Evolutionary conservation across 2,113 vertebrate genomes (phyloP).

Genomic region (Herpetotheres cachinnans): DNA sequence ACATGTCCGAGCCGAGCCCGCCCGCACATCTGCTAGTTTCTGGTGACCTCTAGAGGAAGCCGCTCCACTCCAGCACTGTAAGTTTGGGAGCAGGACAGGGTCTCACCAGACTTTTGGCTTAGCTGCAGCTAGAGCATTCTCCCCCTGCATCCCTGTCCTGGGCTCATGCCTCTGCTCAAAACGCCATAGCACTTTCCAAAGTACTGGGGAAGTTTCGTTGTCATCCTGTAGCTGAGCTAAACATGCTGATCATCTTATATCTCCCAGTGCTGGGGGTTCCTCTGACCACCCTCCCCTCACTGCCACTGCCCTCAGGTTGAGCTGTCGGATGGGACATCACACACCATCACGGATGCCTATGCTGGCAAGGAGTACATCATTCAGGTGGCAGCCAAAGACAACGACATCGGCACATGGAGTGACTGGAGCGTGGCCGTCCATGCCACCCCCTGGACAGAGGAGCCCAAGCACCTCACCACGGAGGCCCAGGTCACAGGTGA

Average conservation of each 20-base stretch:
- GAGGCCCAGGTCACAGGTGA: conserved; percentile 76
- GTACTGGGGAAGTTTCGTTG: not conserved
- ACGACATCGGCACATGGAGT: conserved; percentile 95
- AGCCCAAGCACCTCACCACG: conserved; percentile 84
- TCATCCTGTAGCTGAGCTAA: accelerated
- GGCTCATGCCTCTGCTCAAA: not conserved
- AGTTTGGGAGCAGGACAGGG: accelerated
- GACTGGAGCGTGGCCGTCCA: conserved; percentile 96
- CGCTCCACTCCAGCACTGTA: accelerated
- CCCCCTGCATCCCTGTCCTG: not conserved
- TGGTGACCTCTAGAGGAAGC: conserved; percentile 65
- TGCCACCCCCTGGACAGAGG: conserved; percentile 93
- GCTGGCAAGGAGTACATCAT: conserved; percentile 98
- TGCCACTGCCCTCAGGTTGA: conserved; percentile 81
- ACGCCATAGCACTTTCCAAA: accelerated
- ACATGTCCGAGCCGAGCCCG: not conserved
- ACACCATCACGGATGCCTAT: conserved; percentile 93
- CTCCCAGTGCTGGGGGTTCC: accelerated
- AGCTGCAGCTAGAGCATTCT: not conserved
- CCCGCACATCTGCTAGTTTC: not conserved
- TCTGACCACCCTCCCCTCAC: not conserved
- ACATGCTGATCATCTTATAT: accelerated
- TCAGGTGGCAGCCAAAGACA: conserved; percentile 97
- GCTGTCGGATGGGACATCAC: conserved; percentile 88
- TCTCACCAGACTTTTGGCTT: not conserved